A percentile compares a stretch with the other conserved stretches of the same genome.
Evolutionary conservation across 2,113 vertebrate genomes (phyloP).

Genomic region (Aspidoscelis tigris): DNA sequence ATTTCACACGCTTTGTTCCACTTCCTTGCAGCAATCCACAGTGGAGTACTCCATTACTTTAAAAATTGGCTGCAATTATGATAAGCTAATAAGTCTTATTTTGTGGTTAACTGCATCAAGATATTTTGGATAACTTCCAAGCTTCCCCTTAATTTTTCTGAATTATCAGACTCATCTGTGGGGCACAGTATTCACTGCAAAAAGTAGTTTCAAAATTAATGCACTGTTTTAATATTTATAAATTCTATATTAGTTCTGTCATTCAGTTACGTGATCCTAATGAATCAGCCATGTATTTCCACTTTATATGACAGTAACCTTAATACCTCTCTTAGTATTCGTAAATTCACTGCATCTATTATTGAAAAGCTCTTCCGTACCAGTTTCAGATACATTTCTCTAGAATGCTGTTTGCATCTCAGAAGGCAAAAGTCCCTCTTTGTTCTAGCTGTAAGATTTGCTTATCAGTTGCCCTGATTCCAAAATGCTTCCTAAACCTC

Average conservation of each 20-base stretch:
- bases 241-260: slow-evolving; percentile 38
- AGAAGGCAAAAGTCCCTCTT: background rate
- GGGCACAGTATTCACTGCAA: slow-evolving; percentile 33
- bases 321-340: slow-evolving; percentile 48
- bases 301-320: slow-evolving; percentile 34
- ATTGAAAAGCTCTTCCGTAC: slow-evolving; percentile 63
- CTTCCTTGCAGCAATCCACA: slow-evolving; percentile 71
- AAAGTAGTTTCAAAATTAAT: slow-evolving; percentile 48
- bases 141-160: slow-evolving; percentile 49
- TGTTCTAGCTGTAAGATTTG: background rate
- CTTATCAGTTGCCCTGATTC: background rate
- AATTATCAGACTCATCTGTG: slow-evolving; percentile 45
- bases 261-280: slow-evolving; percentile 26
- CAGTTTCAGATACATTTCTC: slow-evolving; percentile 49
- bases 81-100: slow-evolving; percentile 72
- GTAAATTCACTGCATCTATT: slow-evolving; percentile 46
- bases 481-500: background rate
- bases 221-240: slow-evolving; percentile 42
- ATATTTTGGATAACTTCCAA: slow-evolving; percentile 62
- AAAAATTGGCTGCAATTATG: slow-evolving; percentile 72
- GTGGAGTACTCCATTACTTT: slow-evolving; percentile 71
- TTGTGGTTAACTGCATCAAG: slow-evolving; percentile 72
- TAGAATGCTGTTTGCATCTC: slow-evolving; percentile 3
- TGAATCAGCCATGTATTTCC: slow-evolving; percentile 30
- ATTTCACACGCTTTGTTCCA: slow-evolving; percentile 75